Evolutionary conservation across 1,140 invertebrate genomes (phyloP), one percentile per base, ranked within the genome.

Genomic region (Cotesia chilonis): DNA sequence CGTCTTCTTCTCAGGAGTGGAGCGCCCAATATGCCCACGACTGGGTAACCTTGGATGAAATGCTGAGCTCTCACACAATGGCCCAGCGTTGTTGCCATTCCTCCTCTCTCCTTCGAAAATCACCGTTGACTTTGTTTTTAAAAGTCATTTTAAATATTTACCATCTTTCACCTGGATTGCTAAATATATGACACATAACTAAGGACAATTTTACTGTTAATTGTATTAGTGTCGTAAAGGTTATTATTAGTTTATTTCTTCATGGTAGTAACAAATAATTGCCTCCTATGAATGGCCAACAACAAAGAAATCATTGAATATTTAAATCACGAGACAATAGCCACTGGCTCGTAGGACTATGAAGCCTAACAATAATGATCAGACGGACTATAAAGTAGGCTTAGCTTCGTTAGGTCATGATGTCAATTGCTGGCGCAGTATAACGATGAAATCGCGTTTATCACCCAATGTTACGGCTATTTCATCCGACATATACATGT

Each of bases 41-140:
- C 10, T 65, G 37, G 63, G 63, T 65, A 65, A 65, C 63, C 63
- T 65, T 65, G 63, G 37, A 65, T 65, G 36, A 41, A 65, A 65
- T 41, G 37, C 36, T 41, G 59, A 61, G 63, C 63, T 37, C 60
- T 65, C 37, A n/a, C 35, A 65, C 63, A 38, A 61, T 61, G 14
- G 59, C 59, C 28, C 59, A 6, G 28, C 59, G 28, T 17, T 61
- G 14, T 35, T 47, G 10, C 35, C 38, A 57, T 57, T 20, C 54
- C 54, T 36, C 38, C 36, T 65, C 17, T 37, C 35, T 36, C 37
- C 10, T 20, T 65, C n/a, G 35, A 5, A 35, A 36, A 65, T 38
- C n/a, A 12, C 38, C n/a, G 4, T 2, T 12, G 35, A 65, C 37
- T 65, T 12, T 35, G 7, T 17, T 7, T 57, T n/a, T 14, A 20